Percentiles rank a stretch among this genome's conserved stretches.
Conservation (phyloP, 2,113 vertebrate species). For the Electrona antarctica region DNA sequence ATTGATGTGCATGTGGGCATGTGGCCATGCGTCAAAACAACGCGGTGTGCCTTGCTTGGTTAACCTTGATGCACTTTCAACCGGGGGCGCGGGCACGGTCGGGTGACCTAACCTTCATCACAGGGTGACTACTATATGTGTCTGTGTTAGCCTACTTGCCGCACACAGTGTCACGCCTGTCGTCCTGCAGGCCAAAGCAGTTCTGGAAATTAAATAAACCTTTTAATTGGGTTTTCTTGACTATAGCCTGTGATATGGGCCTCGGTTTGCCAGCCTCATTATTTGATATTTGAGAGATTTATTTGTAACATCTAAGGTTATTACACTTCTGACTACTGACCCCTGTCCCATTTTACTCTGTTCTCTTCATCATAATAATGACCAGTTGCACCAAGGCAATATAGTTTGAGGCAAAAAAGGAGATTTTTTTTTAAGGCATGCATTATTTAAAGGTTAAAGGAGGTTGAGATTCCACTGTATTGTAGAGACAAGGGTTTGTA, state of each 20-base stretch:
- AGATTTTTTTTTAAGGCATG: conserved; percentile 60
- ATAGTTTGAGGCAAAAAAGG: conserved; percentile 29
- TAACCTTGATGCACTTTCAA: neutral
- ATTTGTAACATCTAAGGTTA: too few species aligned
- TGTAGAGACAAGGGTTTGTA: conserved; percentile 62
- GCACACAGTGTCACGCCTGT: neutral
- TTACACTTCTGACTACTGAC: too few species aligned
- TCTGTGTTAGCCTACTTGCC: too few species aligned
- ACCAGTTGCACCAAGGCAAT: conserved; percentile 22
- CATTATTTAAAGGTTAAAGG: conserved; percentile 71
- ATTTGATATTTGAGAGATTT: too few species aligned
- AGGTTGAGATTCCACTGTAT: conserved; percentile 72
- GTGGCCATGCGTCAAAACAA: conserved; percentile 45
- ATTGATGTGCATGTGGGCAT: conserved; percentile 27
- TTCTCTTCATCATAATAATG: conserved; percentile 24
- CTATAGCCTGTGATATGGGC: too few species aligned
- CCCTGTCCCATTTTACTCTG: conserved; percentile 7
- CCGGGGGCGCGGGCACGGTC: neutral
- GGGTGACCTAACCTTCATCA: neutral
- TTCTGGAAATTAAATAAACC: neutral
- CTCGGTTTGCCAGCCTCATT: too few species aligned
- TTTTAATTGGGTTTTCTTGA: neutral
- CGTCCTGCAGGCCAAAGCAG: neutral
- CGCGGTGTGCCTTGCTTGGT: conserved; percentile 18
- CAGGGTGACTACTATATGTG: neutral